Conservation (phyloP, 2,113 vertebrate genomes). For the Oceanodroma tethys region DNA sequence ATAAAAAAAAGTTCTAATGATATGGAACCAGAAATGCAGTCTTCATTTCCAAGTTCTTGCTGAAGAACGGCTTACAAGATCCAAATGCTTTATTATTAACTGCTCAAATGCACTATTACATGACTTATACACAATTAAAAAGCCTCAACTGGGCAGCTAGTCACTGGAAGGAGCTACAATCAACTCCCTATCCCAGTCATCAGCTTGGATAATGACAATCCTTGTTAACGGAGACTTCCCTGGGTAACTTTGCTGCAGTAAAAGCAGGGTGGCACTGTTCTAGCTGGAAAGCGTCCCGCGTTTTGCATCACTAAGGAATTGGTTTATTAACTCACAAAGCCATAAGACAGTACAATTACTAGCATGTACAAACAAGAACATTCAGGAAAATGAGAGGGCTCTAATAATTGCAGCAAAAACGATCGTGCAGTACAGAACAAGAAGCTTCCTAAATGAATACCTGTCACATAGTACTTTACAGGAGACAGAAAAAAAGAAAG, state of each 20-base stretch:
- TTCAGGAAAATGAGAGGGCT: background rate
- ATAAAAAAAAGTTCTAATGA: background rate
- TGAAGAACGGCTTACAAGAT: background rate
- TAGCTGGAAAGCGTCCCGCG: background rate
- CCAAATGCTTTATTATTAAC: background rate
- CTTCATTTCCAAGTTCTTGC: background rate
- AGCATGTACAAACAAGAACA: background rate
- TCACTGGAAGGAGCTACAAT: background rate
- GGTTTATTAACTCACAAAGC: background rate
- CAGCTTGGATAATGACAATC: background rate
- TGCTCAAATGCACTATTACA: background rate
- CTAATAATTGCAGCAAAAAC: rapidly evolving
- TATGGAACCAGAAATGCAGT: background rate
- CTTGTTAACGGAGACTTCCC: background rate
- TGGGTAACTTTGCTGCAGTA: background rate
- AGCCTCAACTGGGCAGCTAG: background rate
- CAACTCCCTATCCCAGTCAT: background rate
- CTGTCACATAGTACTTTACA: background rate
- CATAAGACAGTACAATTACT: rapidly evolving
- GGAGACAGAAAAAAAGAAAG: background rate
- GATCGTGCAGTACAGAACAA: background rate
- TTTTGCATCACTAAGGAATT: background rate
- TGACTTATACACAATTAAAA: background rate
- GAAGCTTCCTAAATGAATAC: background rate
- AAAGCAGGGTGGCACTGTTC: background rate